These are phyloP conservation scores for Micrasema minimum DNA, from an alignment of 1,140 invertebrate genomes.

Conservation along the genomic window DNA sequence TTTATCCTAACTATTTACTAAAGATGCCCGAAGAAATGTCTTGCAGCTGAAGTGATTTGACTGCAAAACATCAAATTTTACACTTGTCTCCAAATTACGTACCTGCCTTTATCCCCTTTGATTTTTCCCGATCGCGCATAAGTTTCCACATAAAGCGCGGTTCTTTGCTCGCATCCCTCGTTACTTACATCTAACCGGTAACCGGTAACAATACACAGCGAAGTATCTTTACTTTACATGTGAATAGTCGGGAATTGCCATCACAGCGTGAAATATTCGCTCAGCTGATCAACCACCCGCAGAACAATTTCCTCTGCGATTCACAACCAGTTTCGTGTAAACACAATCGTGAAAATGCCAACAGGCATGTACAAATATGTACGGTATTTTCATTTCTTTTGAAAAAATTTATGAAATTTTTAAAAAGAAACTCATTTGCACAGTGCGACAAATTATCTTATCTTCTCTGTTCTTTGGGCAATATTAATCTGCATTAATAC, in stretches of 20 bases:
- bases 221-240: slow-evolving; percentile 1
- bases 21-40: not conserved
- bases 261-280: slow-evolving; percentile 13
- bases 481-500: not conserved
- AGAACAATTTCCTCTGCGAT: slow-evolving; percentile 5
- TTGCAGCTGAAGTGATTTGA: not conserved
- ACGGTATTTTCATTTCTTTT: not conserved
- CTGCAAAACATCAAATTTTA: not conserved
- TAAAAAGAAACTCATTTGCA: not conserved
- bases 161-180: slow-evolving; percentile 20
- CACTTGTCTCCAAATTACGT: too few relatives aligned
- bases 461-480: not conserved
- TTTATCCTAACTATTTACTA: not conserved
- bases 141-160: slow-evolving; percentile 14
- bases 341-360: not conserved
- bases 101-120: too few relatives aligned
- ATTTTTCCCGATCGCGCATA: slow-evolving; percentile 20
- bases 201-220: not conserved
- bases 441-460: too few relatives aligned
- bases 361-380: not conserved
- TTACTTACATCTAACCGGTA: not conserved
- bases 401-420: not conserved
- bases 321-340: slow-evolving; percentile 2
- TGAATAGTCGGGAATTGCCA: slow-evolving; percentile 16
- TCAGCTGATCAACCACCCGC: not conserved